Base-by-base conservation (phyloP, 2,797 vertebrate species). In the Australoheros facetus region DNA sequence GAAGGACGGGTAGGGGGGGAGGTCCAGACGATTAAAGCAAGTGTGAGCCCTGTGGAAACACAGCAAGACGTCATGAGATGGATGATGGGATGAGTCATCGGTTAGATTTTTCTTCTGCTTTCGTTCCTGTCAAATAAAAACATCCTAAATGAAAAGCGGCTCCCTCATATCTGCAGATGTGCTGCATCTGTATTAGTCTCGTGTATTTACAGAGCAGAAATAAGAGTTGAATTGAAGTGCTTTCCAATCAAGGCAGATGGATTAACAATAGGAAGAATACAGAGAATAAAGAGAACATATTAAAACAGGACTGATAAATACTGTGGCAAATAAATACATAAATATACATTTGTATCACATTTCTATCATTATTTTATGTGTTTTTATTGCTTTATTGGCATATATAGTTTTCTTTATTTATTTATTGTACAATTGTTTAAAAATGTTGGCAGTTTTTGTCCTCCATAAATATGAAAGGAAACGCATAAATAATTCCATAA, bases 11-110 rank as follows among this genome's bases (percentile, higher is more conserved):
- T 99, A 99, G 0, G 98, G 98, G 4, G 98, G 98, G 53, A 99
- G 97, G 93, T 99, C 98, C 94, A 99, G 95, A 21, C 98, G 97
- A 91, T 99, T 99, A 91, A 99, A 99, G 92, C 98, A 99, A 75
- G 98, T 99, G 92, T 99, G 98, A 92, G 98, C 98, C 95, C 98
- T 99, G 90, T 3, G 56, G 62, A 81, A 60, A 86, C 32, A 75
- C 42, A 77, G 14, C 2, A 5, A 16, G 56, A 57, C 4, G 66
- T 17, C 26, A 62, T 55, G 39, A 73, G 28, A 70, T 1, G 1
- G 3, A 56, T 58, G 70, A 23, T 19, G 28, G 21, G 42, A 59
- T 48, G 10, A 66, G 62, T 51, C 16, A 66, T 51, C 62, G 30
- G 23, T 66, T 28, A 30, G 23, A 66, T 28, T 48, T 45, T 59